Conservation (phyloP, 2,113 vertebrate genomes). For the Nymphicus hollandicus region DNA sequence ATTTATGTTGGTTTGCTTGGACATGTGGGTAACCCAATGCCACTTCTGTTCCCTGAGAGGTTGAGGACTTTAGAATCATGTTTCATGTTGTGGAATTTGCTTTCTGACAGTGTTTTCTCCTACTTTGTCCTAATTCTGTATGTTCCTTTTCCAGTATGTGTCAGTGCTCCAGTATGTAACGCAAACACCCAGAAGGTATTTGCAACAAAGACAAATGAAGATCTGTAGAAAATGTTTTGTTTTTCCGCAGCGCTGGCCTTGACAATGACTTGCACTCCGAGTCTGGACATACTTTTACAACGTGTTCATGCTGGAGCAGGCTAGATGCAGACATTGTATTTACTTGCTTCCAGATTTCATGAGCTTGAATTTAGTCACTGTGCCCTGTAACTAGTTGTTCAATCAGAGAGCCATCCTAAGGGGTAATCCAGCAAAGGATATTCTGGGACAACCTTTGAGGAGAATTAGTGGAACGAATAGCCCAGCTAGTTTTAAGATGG, state of each 20-base stretch:
- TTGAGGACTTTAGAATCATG: not conserved
- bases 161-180: not conserved
- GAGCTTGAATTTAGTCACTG: not conserved
- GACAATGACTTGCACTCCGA: not conserved
- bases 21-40: not conserved
- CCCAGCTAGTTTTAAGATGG: not conserved
- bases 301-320: not conserved
- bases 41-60: not conserved
- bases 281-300: not conserved
- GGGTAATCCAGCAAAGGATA: not conserved
- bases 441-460: not conserved
- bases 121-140: not conserved
- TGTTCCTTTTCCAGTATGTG: not conserved
- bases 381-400: not conserved
- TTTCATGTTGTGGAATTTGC: not conserved
- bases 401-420: not conserved
- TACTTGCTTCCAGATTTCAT: conserved; percentile 15
- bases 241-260: not conserved
- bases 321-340: not conserved
- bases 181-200: not conserved
- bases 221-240: not conserved
- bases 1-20: not conserved
- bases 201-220: not conserved
- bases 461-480: conserved; percentile 1
- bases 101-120: not conserved